Evolutionary conservation across 1,140 invertebrate species (phyloP).

Genomic region (Anagrus nilaparvatae): DNA sequence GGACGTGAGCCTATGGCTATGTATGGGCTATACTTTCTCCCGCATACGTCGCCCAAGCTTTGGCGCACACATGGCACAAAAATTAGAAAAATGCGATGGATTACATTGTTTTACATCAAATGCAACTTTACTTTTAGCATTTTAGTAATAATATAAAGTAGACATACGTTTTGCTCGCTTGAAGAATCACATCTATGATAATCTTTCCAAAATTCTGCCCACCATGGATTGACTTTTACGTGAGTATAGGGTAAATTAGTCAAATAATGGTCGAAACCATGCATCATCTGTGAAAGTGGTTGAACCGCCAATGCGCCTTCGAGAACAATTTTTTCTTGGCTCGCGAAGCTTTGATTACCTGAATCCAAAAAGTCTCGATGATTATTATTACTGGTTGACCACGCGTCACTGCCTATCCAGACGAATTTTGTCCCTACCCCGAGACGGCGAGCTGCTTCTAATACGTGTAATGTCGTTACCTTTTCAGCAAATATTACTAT

Average conservation of each 20-base stretch:
- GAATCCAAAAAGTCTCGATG: conserved; percentile 22
- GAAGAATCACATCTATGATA: conserved; percentile 45
- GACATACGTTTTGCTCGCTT: no score
- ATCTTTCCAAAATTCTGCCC: conserved; percentile 55
- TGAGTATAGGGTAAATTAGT: conserved; percentile 31
- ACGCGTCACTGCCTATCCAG: conserved; percentile 48
- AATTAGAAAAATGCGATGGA: no score
- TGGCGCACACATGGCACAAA: no score
- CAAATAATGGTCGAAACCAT: conserved; percentile 48
- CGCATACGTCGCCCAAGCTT: no score
- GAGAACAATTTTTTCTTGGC: conserved; percentile 29
- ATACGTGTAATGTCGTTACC: conserved; percentile 35
- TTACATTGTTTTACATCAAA: no score
- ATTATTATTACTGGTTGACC: conserved; percentile 37
- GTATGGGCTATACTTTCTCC: no score
- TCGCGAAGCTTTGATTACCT: background rate
- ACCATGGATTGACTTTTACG: conserved; percentile 45
- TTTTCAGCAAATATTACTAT: conserved; percentile 49
- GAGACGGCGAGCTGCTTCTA: conserved; percentile 37
- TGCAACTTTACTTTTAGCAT: no score
- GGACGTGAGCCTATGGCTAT: no score
- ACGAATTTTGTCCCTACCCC: conserved; percentile 35
- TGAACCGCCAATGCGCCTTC: conserved; percentile 49
- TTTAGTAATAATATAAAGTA: no score
- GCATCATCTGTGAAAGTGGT: conserved; percentile 37